Percentiles rank a stretch among this genome's conserved stretches.
These are phyloP conservation scores for Myotis findleyi DNA, from an alignment of 2,797 vertebrate species.

Conservation along the genomic window DNA sequence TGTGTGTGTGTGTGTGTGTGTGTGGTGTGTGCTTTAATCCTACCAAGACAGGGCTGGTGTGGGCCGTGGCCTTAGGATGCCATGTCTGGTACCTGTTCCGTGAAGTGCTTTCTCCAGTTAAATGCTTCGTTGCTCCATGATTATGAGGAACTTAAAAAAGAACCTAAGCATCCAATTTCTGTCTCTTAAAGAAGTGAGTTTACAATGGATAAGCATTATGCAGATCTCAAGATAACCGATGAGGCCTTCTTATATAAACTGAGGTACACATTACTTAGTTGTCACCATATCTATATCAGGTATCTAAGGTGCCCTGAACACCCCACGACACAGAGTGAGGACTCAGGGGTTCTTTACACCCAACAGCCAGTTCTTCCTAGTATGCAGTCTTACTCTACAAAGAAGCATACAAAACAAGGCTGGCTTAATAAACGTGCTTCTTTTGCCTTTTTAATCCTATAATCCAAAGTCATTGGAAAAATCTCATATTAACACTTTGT, in stretches of 20 bases:
- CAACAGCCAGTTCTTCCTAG: not conserved
- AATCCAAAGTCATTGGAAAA: conserved; percentile 31
- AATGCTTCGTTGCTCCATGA: conserved; percentile 63
- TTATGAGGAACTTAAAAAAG: conserved; percentile 53
- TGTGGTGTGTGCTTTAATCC: not conserved
- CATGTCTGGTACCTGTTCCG: not conserved
- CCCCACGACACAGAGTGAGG: not conserved
- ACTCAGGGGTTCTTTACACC: not conserved
- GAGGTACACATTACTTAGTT: conserved; percentile 29
- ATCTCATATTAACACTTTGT: not conserved
- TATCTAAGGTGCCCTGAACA: not conserved
- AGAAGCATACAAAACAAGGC: not conserved
- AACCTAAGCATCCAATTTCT: not conserved
- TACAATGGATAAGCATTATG: not conserved
- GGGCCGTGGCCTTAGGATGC: conserved; percentile 52
- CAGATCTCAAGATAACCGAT: not conserved
- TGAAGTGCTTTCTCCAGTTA: conserved; percentile 28
- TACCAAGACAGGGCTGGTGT: conserved; percentile 43
- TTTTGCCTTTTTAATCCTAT: conserved; percentile 37
- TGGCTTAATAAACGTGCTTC: not conserved
- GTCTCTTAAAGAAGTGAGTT: conserved; percentile 9
- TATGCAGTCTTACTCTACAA: not conserved
- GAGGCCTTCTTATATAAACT: not conserved
- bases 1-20: not conserved
- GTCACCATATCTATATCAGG: not conserved